Base-by-base conservation (phyloP, 1,140 invertebrate species). In the Ruditapes philippinarum region DNA sequence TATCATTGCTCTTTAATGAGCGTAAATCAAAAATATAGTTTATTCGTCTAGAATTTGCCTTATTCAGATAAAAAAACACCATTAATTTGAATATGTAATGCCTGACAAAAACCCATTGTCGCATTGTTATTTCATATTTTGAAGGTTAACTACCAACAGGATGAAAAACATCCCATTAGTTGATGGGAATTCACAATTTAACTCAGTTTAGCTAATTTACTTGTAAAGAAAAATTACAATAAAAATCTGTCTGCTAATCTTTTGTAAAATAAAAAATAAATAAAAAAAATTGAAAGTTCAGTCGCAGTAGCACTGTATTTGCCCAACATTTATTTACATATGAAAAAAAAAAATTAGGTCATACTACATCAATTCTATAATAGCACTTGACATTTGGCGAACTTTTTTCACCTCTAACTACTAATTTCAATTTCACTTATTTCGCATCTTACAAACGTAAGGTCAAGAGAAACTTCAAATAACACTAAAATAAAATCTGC, bases 1-100 rank as follows among this genome's bases (percentile, higher is more conserved):
- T 70, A 70, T 70, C 65, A 70, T 38, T 36, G 33, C 65, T 70
- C 12, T 25, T 70, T 38, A 70, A 70, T 22, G 33, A 28, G 14
- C 65, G n/a, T 70, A 70, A 70, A 70, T 70, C 65, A 70, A 70
- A 45, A 11, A 70, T 70, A 40, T 70, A 70, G 19, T 25, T n/a
- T 17, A 70, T 70, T 70, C 33, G n/a, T 38, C 28, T 28, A 14
- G 28, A 38, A 22, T 70, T 70, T 25, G 65, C 31, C 14, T 40
- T 70, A 70, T 70, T 62, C 22, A 70, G 12, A 38, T 70, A 38
- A 38, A 25, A 36, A 70, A 70, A 70, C 14, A 70, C 38, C 33
- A 70, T 70, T 70, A 70, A 70, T 70, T 70, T 70, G 65, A 36
- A 70, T 70, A 70, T 70, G 31, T 70, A 40, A 70, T 70, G 14